A percentile compares a stretch with the other conserved stretches of the same genome.
phyloP scores from a whole-genome alignment of 2,888 invertebrate genomes.

The Anoplius nigerrimus region DNA sequence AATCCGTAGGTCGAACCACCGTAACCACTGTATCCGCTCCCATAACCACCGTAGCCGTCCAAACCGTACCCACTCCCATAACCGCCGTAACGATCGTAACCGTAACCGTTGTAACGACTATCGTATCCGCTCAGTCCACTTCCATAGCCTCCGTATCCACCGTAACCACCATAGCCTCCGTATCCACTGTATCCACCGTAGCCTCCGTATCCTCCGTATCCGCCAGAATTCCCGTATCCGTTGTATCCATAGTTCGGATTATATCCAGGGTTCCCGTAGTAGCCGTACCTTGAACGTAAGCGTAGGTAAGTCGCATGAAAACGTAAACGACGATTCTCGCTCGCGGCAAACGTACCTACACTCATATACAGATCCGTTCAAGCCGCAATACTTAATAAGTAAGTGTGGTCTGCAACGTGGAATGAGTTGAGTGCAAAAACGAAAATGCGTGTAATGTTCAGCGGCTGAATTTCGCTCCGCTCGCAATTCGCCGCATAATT shows the following conservation, averaged over 20 bases:
- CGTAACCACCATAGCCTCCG: conserved; percentile 78
- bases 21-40: conserved; percentile 56
- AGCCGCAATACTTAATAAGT: neutral
- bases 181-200: conserved; percentile 30
- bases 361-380: conserved; percentile 5
- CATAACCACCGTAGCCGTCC: conserved; percentile 65
- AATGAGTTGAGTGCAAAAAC: neutral
- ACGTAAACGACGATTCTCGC: too few species aligned
- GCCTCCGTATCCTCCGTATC: conserved; percentile 29
- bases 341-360: neutral
- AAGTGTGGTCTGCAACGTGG: conserved; percentile 4
- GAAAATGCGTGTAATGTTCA: too few species aligned
- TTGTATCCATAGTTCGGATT: conserved; percentile 17
- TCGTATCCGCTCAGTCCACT: conserved; percentile 71
- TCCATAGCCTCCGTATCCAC: conserved; percentile 34
- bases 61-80: conserved; percentile 31
- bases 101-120: conserved; percentile 29
- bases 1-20: conserved; percentile 44
- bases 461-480: too few species aligned
- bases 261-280: conserved; percentile 33
- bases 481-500: too few species aligned
- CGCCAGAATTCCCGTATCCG: conserved; percentile 25
- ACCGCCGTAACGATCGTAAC: conserved; percentile 21
- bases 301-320: conserved; percentile 33
- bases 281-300: conserved; percentile 44